Evolutionary conservation across 2,113 vertebrate genomes (phyloP).

Genomic region (Eptatretus burgeri): DNA sequence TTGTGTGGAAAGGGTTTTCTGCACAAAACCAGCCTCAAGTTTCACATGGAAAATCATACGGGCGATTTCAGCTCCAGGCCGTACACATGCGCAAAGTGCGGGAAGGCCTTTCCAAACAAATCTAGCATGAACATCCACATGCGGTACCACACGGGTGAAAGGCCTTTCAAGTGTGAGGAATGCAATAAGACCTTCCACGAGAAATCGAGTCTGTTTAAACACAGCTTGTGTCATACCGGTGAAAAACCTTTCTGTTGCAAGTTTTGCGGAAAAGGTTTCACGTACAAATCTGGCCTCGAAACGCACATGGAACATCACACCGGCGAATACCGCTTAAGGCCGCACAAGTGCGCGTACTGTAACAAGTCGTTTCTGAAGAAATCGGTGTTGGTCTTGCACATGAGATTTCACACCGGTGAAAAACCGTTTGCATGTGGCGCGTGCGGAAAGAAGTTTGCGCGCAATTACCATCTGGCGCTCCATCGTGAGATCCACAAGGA

Average conservation of each 20-base stretch:
- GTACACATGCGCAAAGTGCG: not conserved
- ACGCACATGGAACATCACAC: slow-evolving; percentile 2
- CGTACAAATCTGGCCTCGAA: not conserved
- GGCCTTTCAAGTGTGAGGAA: not conserved
- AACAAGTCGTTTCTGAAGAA: not conserved
- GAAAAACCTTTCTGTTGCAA: not conserved
- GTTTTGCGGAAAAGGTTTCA: slow-evolving; percentile 1
- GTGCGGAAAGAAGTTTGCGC: not conserved
- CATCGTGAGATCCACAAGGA: not conserved
- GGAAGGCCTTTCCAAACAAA: not conserved
- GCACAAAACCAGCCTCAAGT: not conserved
- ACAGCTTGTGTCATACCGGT: not conserved
- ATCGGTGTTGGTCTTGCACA: not conserved
- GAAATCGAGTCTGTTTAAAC: not conserved
- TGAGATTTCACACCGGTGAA: not conserved
- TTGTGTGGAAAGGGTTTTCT: not conserved
- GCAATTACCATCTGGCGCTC: not conserved
- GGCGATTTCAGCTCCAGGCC: not conserved
- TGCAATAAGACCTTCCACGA: not conserved
- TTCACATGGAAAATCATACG: not conserved
- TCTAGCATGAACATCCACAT: not conserved
- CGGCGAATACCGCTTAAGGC: not conserved
- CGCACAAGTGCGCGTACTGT: not conserved
- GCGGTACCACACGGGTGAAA: slow-evolving; percentile 4
- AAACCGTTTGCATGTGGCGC: not conserved